These are phyloP conservation scores for Bos indicus DNA, from an alignment of 2,113 vertebrate genomes.

Conservation along the genomic window DNA sequence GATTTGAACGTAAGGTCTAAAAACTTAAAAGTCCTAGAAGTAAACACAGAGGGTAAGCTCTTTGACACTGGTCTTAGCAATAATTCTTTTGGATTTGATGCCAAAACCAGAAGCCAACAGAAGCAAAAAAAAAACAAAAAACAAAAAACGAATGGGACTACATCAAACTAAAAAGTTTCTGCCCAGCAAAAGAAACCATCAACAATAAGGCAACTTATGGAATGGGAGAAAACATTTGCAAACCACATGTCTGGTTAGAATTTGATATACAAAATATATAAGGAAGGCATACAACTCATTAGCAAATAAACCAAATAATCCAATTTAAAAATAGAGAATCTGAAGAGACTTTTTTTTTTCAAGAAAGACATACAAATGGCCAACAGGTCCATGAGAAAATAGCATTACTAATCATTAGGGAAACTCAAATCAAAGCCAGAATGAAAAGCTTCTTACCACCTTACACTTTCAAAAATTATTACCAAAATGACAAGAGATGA, in stretches of 20 bases:
- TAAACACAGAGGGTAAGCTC: not conserved
- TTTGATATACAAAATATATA: not conserved
- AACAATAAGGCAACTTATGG: not conserved
- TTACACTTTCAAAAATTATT: not conserved
- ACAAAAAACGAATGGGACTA: not conserved
- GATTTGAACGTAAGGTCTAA: not conserved
- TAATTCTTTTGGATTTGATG: not conserved
- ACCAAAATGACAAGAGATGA: not conserved
- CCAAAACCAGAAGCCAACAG: not conserved
- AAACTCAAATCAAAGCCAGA: not conserved
- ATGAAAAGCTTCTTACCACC: not conserved
- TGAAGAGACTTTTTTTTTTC: not conserved
- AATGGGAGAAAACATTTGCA: not conserved
- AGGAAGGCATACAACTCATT: not conserved
- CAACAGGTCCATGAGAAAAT: not conserved
- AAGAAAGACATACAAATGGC: not conserved
- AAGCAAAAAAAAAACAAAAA: not conserved
- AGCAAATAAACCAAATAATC: not conserved
- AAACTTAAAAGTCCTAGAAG: not conserved
- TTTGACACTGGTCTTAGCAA: not conserved
- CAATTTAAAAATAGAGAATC: not conserved
- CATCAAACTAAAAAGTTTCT: not conserved
- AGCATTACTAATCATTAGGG: not conserved
- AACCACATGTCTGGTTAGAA: not conserved
- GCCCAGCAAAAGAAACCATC: not conserved